These are phyloP conservation scores for Wasmannia auropunctata DNA, from an alignment of 1,140 invertebrate species.

Conservation along the genomic window DNA sequence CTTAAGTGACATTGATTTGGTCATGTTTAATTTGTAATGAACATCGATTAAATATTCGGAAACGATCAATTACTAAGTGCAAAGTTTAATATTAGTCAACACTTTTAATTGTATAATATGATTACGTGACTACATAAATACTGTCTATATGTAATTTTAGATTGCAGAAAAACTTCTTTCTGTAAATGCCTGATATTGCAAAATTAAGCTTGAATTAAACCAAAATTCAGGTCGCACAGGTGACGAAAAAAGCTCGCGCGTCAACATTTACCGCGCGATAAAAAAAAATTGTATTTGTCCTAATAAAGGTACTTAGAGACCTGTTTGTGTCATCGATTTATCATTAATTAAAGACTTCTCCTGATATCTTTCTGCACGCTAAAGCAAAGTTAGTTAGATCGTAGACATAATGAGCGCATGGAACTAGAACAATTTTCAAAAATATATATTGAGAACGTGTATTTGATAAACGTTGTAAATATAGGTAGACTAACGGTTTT, in stretches of 20 bases:
- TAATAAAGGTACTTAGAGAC: background rate
- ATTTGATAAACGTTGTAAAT: background rate
- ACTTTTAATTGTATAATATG: background rate
- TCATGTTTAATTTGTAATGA: background rate
- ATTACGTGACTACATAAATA: background rate
- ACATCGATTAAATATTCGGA: background rate
- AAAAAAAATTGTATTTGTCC: background rate
- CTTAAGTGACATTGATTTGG: background rate
- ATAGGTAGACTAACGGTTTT: background rate
- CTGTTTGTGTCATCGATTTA: background rate
- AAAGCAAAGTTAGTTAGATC: background rate
- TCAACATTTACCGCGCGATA: background rate
- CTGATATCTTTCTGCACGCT: background rate
- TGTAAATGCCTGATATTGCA: conserved; percentile 7
- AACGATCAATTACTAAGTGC: background rate
- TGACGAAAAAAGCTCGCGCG: background rate
- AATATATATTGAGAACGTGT: background rate
- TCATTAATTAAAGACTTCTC: background rate
- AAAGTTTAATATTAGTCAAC: background rate
- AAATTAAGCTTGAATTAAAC: conserved; percentile 33
- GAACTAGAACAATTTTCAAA: background rate
- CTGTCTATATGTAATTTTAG: background rate
- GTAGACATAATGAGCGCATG: background rate
- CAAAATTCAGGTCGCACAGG: conserved; percentile 29
- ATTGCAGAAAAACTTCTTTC: background rate